Conservation (phyloP, 2,888 invertebrate genomes). For the Dione juno region DNA sequence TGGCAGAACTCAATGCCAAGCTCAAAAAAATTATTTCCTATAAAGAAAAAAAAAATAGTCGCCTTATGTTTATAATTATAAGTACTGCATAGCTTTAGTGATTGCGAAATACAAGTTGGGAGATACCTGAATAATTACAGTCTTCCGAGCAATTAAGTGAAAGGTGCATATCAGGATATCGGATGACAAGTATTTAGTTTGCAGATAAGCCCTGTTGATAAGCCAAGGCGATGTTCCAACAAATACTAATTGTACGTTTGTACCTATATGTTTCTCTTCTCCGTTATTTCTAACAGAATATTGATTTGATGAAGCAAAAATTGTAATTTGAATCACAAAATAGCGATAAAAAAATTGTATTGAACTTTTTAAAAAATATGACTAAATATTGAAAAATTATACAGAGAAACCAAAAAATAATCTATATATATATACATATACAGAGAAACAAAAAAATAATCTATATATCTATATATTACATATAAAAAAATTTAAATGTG, state of each 20-base stretch:
- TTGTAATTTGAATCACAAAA: no score
- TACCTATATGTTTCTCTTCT: neutral
- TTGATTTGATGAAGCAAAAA: no score
- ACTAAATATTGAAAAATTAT: no score
- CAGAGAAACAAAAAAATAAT: no score
- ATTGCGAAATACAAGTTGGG: slow-evolving; percentile 43
- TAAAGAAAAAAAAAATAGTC: neutral
- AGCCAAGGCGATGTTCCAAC: slow-evolving; percentile 3
- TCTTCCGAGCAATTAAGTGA: slow-evolving; percentile 46
- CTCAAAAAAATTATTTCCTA: neutral
- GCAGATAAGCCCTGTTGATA: slow-evolving; percentile 18
- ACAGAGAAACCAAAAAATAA: no score
- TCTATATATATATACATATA: no score
- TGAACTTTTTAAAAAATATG: no score
- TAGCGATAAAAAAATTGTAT: no score
- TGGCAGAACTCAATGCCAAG: no score
- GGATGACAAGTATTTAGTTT: slow-evolving; percentile 26
- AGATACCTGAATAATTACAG: slow-evolving; percentile 43
- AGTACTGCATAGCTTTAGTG: slow-evolving; percentile 26
- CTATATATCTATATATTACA: no score
- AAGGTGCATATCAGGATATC: slow-evolving; percentile 39
- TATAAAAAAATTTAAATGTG: no score
- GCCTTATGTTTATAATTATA: neutral
- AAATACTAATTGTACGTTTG: neutral
- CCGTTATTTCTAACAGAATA: no score